These are phyloP conservation scores for Pocillopora verrucosa DNA, from an alignment of 64 coral and sea anemone species.

Conservation along the genomic window DNA sequence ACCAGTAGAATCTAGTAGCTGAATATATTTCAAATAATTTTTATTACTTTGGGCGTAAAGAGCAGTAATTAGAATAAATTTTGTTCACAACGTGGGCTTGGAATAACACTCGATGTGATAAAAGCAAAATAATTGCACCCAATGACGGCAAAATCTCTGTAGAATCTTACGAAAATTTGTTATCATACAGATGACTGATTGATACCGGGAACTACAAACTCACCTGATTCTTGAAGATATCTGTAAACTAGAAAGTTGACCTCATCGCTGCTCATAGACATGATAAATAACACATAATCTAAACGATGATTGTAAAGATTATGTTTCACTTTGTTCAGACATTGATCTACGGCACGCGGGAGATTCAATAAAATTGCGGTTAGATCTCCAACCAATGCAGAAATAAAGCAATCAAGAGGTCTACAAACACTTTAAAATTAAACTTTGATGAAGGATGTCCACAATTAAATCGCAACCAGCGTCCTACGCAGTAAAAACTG, in stretches of 20 bases:
- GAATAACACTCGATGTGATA: neutral
- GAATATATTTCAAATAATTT: neutral
- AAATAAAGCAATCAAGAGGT: conserved; percentile 23
- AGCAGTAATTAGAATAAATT: neutral
- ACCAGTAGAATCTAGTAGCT: neutral
- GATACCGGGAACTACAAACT: conserved; percentile 6
- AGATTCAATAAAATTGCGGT: conserved; percentile 39
- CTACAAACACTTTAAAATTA: neutral
- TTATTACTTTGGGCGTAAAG: neutral
- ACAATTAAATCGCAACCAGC: neutral
- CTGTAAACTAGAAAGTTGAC: conserved; percentile 99
- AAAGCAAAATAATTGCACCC: neutral
- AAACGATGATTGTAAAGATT: neutral
- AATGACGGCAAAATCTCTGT: neutral
- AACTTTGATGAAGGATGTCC: neutral
- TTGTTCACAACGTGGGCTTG: neutral
- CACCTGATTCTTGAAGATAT: conserved; percentile 99
- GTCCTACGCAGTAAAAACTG: conserved; percentile 5
- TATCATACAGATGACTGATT: neutral
- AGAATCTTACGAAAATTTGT: neutral
- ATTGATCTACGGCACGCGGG: conserved; percentile 52
- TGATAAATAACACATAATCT: conserved; percentile 89
- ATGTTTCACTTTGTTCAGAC: conserved; percentile 34
- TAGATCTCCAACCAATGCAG: neutral
- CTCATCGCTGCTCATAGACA: conserved; percentile 99